These are phyloP conservation scores for Paramisgurnus dabryanus DNA, from an alignment of 2,113 vertebrate genomes.

Conservation along the genomic window DNA sequence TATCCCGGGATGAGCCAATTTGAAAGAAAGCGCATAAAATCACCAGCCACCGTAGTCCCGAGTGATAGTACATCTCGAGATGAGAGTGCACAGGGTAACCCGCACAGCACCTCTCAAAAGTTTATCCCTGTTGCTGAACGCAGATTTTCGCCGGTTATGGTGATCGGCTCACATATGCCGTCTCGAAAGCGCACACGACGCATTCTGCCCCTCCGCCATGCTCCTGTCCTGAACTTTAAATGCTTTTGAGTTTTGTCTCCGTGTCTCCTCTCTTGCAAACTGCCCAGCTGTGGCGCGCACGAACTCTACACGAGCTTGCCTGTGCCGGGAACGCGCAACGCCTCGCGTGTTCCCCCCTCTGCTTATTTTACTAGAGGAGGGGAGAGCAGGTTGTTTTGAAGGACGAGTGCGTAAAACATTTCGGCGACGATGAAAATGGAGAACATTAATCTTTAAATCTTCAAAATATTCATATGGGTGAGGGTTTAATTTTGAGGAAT, in stretches of 20 bases:
- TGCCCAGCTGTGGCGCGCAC: slow-evolving; percentile 48
- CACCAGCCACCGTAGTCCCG: slow-evolving; percentile 72
- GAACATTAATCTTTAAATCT: slow-evolving; percentile 13
- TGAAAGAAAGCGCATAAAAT: slow-evolving; percentile 72
- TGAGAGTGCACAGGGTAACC: slow-evolving; percentile 42
- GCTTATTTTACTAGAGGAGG: slow-evolving; percentile 57
- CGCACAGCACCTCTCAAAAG: background rate
- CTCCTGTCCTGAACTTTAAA: slow-evolving; percentile 49
- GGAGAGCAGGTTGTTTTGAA: slow-evolving; percentile 32
- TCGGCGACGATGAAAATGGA: slow-evolving; percentile 5
- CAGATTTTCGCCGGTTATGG: slow-evolving; percentile 55
- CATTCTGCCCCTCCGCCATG: slow-evolving; percentile 67
- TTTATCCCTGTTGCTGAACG: slow-evolving; percentile 26
- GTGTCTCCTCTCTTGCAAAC: slow-evolving; percentile 33
- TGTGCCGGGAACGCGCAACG: slow-evolving; percentile 68
- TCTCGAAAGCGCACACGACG: slow-evolving; percentile 57
- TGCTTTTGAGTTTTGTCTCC: slow-evolving; percentile 29
- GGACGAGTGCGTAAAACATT: slow-evolving; percentile 16
- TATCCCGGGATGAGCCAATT: slow-evolving; percentile 70
- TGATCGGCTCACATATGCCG: slow-evolving; percentile 66
- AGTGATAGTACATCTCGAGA: slow-evolving; percentile 66
- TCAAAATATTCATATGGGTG: slow-evolving; percentile 4
- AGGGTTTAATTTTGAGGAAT: too few species aligned
- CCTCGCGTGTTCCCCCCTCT: slow-evolving; percentile 50
- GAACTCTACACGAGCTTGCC: slow-evolving; percentile 68